Conservation (phyloP, 37 sponge, comb jelly and placozoan genomes). For the Theonella swinhoei region DNA sequence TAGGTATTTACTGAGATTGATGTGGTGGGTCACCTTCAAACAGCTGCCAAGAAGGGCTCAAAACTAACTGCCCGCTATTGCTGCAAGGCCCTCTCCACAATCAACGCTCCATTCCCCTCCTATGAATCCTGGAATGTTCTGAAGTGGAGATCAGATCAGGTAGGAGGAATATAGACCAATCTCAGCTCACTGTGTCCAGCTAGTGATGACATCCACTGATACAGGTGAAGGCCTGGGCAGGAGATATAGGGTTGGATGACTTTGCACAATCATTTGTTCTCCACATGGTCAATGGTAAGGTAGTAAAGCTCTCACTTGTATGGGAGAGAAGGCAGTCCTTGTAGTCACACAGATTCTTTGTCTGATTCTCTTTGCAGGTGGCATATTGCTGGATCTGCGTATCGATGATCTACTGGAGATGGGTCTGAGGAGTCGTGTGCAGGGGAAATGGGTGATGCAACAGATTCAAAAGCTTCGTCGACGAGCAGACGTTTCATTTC, state of each 20-base stretch:
- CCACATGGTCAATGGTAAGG: constrained; percentile 22
- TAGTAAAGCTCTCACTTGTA: no score
- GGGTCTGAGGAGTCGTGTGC: constrained; percentile 18
- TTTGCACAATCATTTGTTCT: constrained; percentile 8
- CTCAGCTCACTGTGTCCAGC: no score
- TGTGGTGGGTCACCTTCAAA: constrained; percentile 10
- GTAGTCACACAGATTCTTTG: no score
- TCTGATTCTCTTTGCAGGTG: constrained; percentile 12
- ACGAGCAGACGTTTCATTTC: constrained; percentile 19
- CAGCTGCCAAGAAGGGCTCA: constrained; percentile 45
- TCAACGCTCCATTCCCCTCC: constrained; percentile 18
- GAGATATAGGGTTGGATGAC: constrained; percentile 29
- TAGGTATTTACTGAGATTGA: constrained; percentile 46
- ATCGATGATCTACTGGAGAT: constrained; percentile 40
- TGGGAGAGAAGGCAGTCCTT: no score
- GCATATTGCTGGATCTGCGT: constrained; percentile 27
- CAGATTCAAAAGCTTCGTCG: constrained; percentile 36
- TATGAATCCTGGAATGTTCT: constrained; percentile 44
- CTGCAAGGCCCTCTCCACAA: constrained; percentile 23
- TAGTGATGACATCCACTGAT: neutral
- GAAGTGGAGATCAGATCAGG: neutral
- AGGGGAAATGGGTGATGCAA: constrained; percentile 38
- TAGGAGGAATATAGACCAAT: neutral
- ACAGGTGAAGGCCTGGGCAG: neutral
- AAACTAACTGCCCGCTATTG: constrained; percentile 27